These are phyloP conservation scores for Ericerus pela DNA, from an alignment of 1,140 invertebrate genomes.

Conservation along the genomic window DNA sequence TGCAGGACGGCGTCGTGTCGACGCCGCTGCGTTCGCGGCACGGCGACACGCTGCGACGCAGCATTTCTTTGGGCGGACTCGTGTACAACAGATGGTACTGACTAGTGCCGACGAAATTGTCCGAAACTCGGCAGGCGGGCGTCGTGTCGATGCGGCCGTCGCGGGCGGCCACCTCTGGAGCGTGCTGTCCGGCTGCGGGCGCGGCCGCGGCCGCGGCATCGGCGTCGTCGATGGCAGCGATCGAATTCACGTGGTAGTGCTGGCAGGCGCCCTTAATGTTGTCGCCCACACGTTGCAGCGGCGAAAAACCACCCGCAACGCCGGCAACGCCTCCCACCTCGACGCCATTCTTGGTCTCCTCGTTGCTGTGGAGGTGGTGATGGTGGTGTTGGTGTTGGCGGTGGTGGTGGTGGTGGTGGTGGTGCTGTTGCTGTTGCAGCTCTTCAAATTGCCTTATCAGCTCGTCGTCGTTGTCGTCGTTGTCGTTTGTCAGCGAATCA, in stretches of 20 bases:
- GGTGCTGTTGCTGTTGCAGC: no score
- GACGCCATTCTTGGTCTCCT: no score
- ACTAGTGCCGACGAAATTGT: conserved; percentile 18
- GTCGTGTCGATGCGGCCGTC: conserved; percentile 15
- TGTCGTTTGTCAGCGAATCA: no score
- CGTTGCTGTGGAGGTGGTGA: no score
- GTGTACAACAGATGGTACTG: conserved; percentile 15
- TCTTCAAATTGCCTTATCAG: no score
- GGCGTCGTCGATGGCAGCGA: neutral
- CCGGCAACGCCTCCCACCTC: no score
- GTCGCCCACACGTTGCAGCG: neutral
- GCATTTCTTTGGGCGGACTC: neutral
- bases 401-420: no score
- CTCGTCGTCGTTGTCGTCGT: no score
- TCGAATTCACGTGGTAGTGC: neutral
- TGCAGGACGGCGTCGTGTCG: conserved; percentile 17
- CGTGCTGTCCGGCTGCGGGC: no score
- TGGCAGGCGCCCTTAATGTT: neutral
- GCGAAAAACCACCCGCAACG: no score
- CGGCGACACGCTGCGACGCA: neutral
- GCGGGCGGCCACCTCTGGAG: neutral
- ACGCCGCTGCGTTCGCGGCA: conserved; percentile 17
- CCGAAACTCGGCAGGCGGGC: conserved; percentile 19
- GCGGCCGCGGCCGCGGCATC: neutral
- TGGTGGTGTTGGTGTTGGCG: no score